Percentiles rank a stretch among this genome's conserved stretches.
These are phyloP conservation scores for Bimastos eiseni DNA, from an alignment of 2,888 invertebrate genomes.

Conservation along the genomic window DNA sequence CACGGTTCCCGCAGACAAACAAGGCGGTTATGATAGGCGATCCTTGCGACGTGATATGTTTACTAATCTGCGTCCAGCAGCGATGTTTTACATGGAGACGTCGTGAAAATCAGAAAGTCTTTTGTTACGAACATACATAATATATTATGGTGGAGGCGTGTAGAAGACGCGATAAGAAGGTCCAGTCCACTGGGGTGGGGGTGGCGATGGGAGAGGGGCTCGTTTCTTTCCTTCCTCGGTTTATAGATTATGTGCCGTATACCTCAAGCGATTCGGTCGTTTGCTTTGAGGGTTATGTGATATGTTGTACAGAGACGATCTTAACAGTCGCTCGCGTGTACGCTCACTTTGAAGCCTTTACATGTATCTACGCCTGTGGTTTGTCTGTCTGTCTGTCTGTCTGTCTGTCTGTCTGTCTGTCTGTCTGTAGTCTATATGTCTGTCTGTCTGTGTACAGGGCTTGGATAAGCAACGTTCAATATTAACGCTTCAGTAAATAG, in stretches of 20 bases:
- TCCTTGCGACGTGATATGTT: conserved; percentile 20
- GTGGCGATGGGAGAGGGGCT: too few species aligned
- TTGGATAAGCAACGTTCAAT: background rate
- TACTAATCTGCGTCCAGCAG: background rate
- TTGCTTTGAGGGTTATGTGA: conserved; percentile 5
- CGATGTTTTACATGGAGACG: background rate
- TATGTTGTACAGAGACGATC: background rate
- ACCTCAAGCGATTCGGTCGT: background rate
- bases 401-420: too few species aligned
- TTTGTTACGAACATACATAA: conserved; percentile 13
- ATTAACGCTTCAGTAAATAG: background rate
- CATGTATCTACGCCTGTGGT: background rate
- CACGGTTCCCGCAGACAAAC: background rate
- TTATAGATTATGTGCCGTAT: background rate
- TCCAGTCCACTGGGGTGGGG: background rate
- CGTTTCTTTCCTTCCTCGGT: background rate
- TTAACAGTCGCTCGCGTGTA: background rate
- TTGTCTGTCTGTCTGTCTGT: background rate
- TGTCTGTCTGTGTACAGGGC: too few species aligned
- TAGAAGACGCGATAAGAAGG: background rate
- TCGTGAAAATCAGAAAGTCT: background rate
- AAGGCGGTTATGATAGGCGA: background rate
- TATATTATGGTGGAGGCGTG: background rate
- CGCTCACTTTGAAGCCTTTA: background rate
- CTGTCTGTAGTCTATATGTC: too few species aligned